Base-by-base conservation (phyloP, 1,140 invertebrate species). In the Cephus cinctus region DNA sequence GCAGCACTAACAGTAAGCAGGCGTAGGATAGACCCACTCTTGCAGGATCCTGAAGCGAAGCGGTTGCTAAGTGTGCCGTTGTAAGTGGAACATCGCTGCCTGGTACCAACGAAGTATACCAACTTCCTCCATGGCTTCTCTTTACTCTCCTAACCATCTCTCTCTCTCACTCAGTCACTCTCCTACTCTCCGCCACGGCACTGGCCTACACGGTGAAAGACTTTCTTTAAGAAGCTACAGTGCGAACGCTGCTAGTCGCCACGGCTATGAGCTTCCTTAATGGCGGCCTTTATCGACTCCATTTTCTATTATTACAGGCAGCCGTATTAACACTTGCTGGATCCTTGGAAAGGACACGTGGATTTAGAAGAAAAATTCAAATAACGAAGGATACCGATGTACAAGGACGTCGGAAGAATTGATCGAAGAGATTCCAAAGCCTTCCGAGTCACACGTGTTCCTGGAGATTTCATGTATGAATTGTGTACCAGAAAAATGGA, bases 1-100 rank as follows among this genome's bases (percentile, higher is more conserved):
- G 57, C 53, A 50, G 48, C 51, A n/a, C n/a, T n/a, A 54, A 49
- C 45, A 53, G 48, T 51, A 41, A 32, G 47, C 50, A 32, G 42
- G 9, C 35, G 51, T 61, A 64, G 67, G 61, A 67, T 71, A 71
- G 63, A 67, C 60, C 64, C 57, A 71, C 63, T 71, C 57, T 18
- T 72, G 61, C 63, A 71, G 65, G 64, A 74, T 75, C 70, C 70
- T 71, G 69, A 71, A 72, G 47, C 63, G 58, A 65, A 53, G 58
- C 69, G 59, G 57, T 61, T 61, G 66, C 41, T 67, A 74, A 77
- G 75, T 76, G 70, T 76, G 73, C 67, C 75, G 69, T n/a, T 60
- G 62, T 73, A 76, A 75, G 74, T 77, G 63, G 74, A 73, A 75
- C 74, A 74, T 73, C 69, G 68, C 67, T 73, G 67, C 71, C 68